phyloP scores from a whole-genome alignment of 2,113 vertebrate species.

The Trochalopteron elliotii region DNA sequence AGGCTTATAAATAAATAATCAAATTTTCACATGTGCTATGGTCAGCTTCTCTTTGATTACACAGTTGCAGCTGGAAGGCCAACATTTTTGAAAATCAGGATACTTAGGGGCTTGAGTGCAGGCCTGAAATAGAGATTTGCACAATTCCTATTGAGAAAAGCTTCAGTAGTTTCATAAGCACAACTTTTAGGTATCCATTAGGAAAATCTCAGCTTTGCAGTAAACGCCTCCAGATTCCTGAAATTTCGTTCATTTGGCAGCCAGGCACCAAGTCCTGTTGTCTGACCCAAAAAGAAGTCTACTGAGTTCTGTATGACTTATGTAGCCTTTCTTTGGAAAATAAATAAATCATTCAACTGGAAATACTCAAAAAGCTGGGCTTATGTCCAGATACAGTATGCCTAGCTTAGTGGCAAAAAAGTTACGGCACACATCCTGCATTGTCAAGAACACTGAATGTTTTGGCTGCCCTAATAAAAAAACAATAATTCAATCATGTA shows the following conservation, averaged over 20 bases:
- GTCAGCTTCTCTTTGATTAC: not conserved
- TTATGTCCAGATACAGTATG: conserved; percentile 36
- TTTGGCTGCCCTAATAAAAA: conserved; percentile 68
- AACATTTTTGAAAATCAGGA: not conserved
- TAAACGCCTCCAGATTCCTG: conserved; percentile 29
- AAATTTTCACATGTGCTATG: not conserved
- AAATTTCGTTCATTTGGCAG: conserved; percentile 54
- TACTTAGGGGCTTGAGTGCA: not conserved
- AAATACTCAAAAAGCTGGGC: conserved; percentile 58
- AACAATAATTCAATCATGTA: conserved; percentile 65
- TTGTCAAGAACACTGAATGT: conserved; percentile 47
- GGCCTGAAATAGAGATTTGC: not conserved
- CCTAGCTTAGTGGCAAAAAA: conserved; percentile 58
- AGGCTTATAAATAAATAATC: not conserved
- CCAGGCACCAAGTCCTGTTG: not conserved
- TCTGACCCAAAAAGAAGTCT: not conserved
- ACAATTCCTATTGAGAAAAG: not conserved
- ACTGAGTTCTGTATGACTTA: conserved; percentile 14
- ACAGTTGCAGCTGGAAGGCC: not conserved
- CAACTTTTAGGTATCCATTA: not conserved
- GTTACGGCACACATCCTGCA: conserved; percentile 55
- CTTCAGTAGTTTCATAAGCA: not conserved
- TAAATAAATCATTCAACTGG: conserved; percentile 66
- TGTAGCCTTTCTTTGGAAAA: conserved; percentile 57
- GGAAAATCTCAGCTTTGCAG: conserved; percentile 44